Evolutionary conservation across 2,113 vertebrate species (phyloP).

Genomic region (Cephalopterus ornatus): DNA sequence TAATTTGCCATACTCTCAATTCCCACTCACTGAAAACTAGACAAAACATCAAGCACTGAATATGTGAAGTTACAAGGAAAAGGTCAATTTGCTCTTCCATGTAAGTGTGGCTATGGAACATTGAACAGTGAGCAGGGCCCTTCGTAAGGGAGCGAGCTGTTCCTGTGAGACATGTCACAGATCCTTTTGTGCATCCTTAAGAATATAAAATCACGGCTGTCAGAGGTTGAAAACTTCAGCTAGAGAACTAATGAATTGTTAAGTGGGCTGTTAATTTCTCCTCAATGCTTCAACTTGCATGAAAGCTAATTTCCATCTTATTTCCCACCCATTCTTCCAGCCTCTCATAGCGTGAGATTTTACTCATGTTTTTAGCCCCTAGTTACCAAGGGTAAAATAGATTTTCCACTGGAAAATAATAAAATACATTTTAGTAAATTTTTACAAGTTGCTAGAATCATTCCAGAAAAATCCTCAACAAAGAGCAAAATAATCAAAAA

Average conservation of each 20-base stretch:
- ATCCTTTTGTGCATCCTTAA: background rate
- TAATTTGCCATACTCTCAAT: background rate
- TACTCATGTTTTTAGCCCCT: background rate
- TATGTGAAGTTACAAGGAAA: background rate
- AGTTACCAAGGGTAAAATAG: background rate
- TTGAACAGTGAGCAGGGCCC: background rate
- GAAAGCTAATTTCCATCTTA: background rate
- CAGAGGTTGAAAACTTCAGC: background rate
- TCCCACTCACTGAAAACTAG: background rate
- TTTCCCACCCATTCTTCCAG: background rate
- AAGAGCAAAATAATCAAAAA: background rate
- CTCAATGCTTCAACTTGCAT: background rate
- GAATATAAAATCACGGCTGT: background rate
- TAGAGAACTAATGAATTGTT: background rate
- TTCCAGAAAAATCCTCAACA: background rate
- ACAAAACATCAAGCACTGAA: background rate
- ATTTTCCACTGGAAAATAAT: background rate
- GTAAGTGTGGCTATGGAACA: background rate
- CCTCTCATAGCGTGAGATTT: background rate
- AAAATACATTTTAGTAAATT: background rate
- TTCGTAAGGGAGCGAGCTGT: background rate
- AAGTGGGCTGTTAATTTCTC: background rate
- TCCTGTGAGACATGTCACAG: background rate
- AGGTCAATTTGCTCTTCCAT: background rate
- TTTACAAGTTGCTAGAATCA: background rate